Evolutionary conservation across 2,113 vertebrate genomes (phyloP), one percentile per base, ranked within the genome.

Genomic region (Gnathonemus longibarbis): DNA sequence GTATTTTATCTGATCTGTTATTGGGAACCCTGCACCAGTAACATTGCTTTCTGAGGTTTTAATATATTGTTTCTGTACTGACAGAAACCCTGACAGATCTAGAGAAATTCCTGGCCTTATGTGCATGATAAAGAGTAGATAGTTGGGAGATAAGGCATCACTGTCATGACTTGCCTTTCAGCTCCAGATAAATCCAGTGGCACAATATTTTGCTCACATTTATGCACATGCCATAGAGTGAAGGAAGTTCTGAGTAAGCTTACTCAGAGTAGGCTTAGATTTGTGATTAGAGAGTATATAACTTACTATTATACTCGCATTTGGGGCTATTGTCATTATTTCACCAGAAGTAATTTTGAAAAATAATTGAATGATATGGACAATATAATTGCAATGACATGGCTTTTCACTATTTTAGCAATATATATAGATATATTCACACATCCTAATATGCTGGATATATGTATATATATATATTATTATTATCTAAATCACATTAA

Each of bases 91-190:
- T 92, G 91, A 94, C 91, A 90, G 90, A 90, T 92, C 92, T 92
- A 91, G 89, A 92, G 89, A 93, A 93, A 94, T 93, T 94, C 93
- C 91, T 94, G 91, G 85, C 91, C 89, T 89, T 58, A 89, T 91
- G 92, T 80, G 89, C 83, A 92, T 93, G 92, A 94, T 90, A 92
- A 91, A 90, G 90, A 92, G 91, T 89, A 91, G 53, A 11, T 50
- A 90, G 93, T 93, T 89, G 48, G 15, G 74, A 89, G 94, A 95
- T 94, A 94, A 93, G 91, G 35, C 77, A 91, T 92, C 91, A 92
- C 91, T 95, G 93, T 93, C 91, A 92, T 91, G 93, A 93, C 93
- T 92, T 90, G 92, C 87, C 92, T 84, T 90, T 91, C 87, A 87
- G 91, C 89, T 91, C 92, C 90, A 90, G 91, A n/a, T 52, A 45